Conservation (phyloP, 1,140 invertebrate species). For the Heliconius nattereri region DNA sequence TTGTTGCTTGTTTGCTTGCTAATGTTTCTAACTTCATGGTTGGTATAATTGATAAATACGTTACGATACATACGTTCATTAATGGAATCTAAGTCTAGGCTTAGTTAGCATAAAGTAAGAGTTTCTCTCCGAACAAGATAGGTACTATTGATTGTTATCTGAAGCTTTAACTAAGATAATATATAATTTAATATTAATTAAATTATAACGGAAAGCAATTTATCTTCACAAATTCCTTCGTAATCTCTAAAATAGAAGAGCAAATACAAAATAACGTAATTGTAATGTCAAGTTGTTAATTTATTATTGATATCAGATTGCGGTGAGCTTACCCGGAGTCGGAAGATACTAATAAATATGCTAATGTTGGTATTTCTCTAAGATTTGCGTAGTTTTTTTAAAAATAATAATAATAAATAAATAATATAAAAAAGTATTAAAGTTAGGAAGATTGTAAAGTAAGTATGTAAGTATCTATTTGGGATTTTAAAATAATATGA, state of each 20-base stretch:
- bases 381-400: constrained; percentile 34
- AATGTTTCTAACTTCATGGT: background rate
- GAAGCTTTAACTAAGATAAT: background rate
- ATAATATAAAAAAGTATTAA: too few relatives aligned
- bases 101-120: background rate
- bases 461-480: too few relatives aligned
- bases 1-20: too few relatives aligned
- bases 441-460: background rate
- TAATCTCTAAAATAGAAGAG: background rate
- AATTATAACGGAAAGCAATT: background rate
- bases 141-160: background rate
- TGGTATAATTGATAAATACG: background rate
- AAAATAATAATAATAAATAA: too few relatives aligned
- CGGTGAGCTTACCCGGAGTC: background rate
- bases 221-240: constrained; percentile 4
- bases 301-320: constrained; percentile 36
- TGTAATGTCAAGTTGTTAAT: constrained; percentile 34
- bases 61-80: background rate
- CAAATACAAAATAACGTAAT: constrained; percentile 24
- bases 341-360: constrained; percentile 38
- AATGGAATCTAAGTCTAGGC: background rate
- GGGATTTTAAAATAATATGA: too few relatives aligned
- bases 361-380: constrained; percentile 26
- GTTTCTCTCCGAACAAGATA: background rate
- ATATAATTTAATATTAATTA: background rate